Evolutionary conservation across 2,888 invertebrate genomes (phyloP), one percentile per base, ranked within the genome.

Genomic region (Philhelius pedissequus): DNA sequence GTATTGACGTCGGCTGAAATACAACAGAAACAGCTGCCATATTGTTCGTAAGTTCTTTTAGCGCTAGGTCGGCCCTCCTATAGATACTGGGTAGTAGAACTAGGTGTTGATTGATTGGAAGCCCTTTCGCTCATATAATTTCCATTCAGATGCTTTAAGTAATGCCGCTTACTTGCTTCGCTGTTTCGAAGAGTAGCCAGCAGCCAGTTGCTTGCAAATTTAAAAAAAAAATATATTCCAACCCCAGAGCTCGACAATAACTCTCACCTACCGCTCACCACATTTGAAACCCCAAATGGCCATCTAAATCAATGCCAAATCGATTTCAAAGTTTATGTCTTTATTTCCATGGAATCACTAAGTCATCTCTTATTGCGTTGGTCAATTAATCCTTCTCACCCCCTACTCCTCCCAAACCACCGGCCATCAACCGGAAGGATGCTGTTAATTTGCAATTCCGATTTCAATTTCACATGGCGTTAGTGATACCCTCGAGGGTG

Each of bases 371-470:
- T n/a, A n/a, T n/a, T 56, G 54, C 60, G 75, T 45, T 71, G 64
- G 74, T 70, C 84, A 76, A 84, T 84, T 76, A 84, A 84, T 75
- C 75, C 80, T 40, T 68, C 70, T 25, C 75, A 79, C 52, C 20
- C 25, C 40, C 15, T 0, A 18, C 0, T 4, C n/a, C 15, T 0
- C n/a, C 6, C 11, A 4, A 43, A 38, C n/a, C 35, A 30, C 73
- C n/a, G n/a, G n/a, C n/a, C 43, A n/a, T 27, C 30, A 9, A 25
- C 3, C 64, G 80, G 79, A 84, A 62, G 80, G 71, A 68, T 58
- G 60, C 71, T 89, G 90, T 90, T 89, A 90, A 90, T 90, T 89
- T 89, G 88, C 89, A 90, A 90, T 90, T 90, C 89, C 88, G 89
- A 90, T 90, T 90, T 90, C 88, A 89, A 89, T 89, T 89, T 89